A percentile compares a stretch with the other conserved stretches of the same genome.
phyloP scores from a whole-genome alignment of 1,140 invertebrate genomes.

The Acromyrmex heyeri region DNA sequence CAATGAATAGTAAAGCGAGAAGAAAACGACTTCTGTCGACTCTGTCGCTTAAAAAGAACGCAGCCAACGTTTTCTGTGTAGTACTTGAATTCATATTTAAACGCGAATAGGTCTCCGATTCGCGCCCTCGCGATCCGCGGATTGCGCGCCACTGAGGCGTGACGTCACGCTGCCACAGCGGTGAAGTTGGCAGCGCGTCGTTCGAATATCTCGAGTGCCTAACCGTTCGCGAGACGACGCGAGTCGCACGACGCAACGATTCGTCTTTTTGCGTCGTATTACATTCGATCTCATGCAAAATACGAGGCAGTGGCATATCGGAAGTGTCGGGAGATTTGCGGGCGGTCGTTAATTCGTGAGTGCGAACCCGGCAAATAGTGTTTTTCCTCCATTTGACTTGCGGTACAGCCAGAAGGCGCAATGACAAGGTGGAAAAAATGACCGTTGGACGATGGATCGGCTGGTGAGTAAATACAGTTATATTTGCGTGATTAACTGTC shows the following conservation, averaged over 20 bases:
- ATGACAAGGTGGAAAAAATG: not conserved
- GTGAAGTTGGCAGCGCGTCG: not conserved
- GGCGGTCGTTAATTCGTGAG: not conserved
- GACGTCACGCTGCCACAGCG: not conserved
- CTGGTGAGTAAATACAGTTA: conserved; percentile 36
- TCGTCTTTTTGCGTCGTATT: not conserved
- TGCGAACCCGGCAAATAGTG: not conserved
- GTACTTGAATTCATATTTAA: not conserved
- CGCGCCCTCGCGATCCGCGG: not conserved
- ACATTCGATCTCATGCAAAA: not conserved
- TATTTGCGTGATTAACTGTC: conserved; percentile 39
- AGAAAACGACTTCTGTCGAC: too few species aligned
- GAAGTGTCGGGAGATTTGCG: not conserved
- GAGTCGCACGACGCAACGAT: not conserved
- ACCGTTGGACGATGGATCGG: not conserved
- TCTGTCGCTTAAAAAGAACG: too few species aligned
- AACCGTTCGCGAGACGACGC: not conserved
- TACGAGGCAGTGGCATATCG: not conserved
- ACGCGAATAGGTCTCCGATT: not conserved
- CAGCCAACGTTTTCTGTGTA: not conserved
- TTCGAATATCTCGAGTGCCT: not conserved
- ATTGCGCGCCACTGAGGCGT: too few species aligned
- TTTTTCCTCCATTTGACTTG: not conserved
- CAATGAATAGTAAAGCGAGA: too few species aligned
- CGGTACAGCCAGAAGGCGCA: not conserved